Conservation (phyloP, 2,888 invertebrate species). For the Caenorhabditis sp. region DNA sequence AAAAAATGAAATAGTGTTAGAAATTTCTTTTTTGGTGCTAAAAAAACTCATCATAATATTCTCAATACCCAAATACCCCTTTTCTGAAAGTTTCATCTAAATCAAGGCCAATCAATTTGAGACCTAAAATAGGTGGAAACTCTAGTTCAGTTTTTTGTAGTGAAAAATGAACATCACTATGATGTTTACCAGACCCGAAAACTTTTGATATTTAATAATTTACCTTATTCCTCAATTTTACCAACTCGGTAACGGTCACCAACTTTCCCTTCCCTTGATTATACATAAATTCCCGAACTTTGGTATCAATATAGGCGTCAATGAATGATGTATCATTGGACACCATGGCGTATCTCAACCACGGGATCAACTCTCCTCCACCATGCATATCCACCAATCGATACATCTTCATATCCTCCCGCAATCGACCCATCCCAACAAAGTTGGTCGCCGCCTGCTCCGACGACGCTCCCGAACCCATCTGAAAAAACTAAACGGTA, state of each 20-base stretch:
- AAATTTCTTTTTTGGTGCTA: no score
- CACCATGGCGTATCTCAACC: conserved; percentile 62
- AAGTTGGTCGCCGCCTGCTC: conserved; percentile 32
- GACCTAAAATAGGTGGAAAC: no score
- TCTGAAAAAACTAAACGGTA: conserved; percentile 6
- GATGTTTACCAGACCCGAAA: no score
- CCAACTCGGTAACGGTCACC: conserved; percentile 87
- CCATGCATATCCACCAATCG: conserved; percentile 86
- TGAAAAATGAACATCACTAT: no score
- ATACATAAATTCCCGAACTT: conserved; percentile 87
- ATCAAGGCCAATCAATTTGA: no score
- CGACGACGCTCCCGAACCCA: conserved; percentile 45
- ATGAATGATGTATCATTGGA: conserved; percentile 62
- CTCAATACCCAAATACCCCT: no score
- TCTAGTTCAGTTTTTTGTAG: no score
- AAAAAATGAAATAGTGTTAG: no score
- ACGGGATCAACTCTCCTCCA: conserved; percentile 88
- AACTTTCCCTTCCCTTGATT: conserved; percentile 90
- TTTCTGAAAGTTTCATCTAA: no score
- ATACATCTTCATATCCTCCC: conserved; percentile 51
- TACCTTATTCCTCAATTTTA: conserved; percentile 78
- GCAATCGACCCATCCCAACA: conserved; percentile 46
- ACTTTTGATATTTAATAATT: no score
- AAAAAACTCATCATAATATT: no score
- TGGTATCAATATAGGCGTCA: conserved; percentile 40